phyloP scores from a whole-genome alignment of 2,113 vertebrate species.

The Hemiscyllium ocellatum region DNA sequence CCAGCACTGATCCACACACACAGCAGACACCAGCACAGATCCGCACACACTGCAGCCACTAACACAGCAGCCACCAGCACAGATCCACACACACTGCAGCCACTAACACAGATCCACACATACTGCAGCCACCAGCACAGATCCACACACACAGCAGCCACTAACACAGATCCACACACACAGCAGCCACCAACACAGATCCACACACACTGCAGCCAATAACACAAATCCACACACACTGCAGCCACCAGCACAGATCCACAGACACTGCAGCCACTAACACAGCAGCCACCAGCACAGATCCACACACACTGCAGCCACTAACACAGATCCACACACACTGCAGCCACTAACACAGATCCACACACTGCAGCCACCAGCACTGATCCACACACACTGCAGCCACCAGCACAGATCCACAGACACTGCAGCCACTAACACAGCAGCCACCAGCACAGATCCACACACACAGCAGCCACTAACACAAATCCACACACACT shows the following conservation, averaged over 20 bases:
- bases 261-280: not conserved
- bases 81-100: no score
- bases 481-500: not conserved
- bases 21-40: no score
- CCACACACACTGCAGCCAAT: not conserved
- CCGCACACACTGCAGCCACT: no score
- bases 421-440: not conserved
- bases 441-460: no score
- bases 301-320: not conserved
- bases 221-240: not conserved
- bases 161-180: not conserved
- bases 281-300: no score
- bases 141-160: not conserved
- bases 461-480: not conserved
- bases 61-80: no score
- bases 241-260: not conserved
- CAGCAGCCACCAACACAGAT: not conserved
- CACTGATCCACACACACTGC: not conserved
- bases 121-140: not conserved
- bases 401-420: not conserved
- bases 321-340: not conserved
- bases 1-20: no score
- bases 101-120: not conserved
- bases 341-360: not conserved
- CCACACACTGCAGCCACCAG: no score